Evolutionary conservation across 2,113 vertebrate species (phyloP).

Genomic region (Halcyon senegalensis): DNA sequence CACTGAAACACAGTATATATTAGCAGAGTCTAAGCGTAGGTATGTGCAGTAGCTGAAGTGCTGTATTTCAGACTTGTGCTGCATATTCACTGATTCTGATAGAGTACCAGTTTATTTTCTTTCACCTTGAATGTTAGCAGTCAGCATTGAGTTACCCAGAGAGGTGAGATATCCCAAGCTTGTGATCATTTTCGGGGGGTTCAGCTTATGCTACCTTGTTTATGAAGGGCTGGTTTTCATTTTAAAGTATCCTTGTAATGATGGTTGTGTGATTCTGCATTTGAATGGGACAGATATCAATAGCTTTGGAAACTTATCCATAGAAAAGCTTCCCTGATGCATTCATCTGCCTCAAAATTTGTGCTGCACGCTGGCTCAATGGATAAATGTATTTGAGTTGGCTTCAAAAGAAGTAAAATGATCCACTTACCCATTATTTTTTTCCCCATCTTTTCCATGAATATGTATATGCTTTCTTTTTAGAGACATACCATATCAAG

Average conservation of each 20-base stretch:
- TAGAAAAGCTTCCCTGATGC: not conserved
- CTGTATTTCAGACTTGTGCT: not conserved
- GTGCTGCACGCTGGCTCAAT: not conserved
- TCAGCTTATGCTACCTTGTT: not conserved
- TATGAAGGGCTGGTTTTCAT: not conserved
- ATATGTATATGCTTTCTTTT: not conserved
- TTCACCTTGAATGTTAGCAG: not conserved
- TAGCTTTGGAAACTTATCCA: not conserved
- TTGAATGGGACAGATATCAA: not conserved
- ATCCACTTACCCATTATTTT: not conserved
- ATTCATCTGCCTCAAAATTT: not conserved
- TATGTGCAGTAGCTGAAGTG: not conserved
- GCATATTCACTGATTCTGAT: not conserved
- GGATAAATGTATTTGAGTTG: not conserved
- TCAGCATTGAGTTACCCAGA: not conserved
- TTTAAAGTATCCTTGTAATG: not conserved
- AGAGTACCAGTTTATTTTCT: not conserved
- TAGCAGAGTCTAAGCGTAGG: not conserved
- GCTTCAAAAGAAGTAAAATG: not conserved
- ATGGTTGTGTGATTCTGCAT: not conserved
- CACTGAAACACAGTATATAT: not conserved
- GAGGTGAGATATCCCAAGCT: not conserved
- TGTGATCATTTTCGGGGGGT: not conserved
- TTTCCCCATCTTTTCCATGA: not conserved
- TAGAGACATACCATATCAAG: not conserved